Base-by-base conservation (phyloP, 2,113 vertebrate species). In the Channa argus region DNA sequence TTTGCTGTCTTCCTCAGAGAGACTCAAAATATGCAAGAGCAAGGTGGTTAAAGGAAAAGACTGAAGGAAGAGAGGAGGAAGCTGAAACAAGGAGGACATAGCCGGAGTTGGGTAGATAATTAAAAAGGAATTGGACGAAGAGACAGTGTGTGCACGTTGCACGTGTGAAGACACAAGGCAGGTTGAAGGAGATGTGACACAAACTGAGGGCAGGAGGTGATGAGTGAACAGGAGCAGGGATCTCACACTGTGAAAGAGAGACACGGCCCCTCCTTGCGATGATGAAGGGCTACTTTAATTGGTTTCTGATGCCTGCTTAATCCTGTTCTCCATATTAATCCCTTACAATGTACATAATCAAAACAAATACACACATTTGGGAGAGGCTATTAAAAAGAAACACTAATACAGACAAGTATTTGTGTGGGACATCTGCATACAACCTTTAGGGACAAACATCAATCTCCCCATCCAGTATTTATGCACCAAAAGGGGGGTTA, bases 251-350 rank as follows among this genome's bases (percentile, higher is more conserved):
- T 52, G 81, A 83, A 73, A 85, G 61, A 0, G 45, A 88, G 69
- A 83, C 68, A 67, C 24, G 12, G 64, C 71, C 74, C 74, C 36
- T 43, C 39, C 84, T 79, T 75, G 83, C 83, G 37, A 65, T 90
- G 86, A 88, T 89, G 77, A 88, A 88, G 86, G 79, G 82, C 79
- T 88, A 46, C 85, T 92, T 91, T 93, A 93, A 94, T 93, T 93
- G 86, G 84, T 93, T 93, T 86, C 88, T 87, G 90, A 90, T 84
- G 89, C 82, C 49, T 38, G 79, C 76, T 85, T 93, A 93, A 94
- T 93, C 90, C 89, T 52, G 82, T 92, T 91, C 88, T 89, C 79
- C 77, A 74, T 81, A 90, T 90, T 90, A 92, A 93, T 91, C 89
- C 92, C 56, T 65, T 65, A 84, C 86, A 91, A 82, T 89, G 86